Conservation (phyloP, 2,888 invertebrate genomes). For the Hypolimnas misippus region DNA sequence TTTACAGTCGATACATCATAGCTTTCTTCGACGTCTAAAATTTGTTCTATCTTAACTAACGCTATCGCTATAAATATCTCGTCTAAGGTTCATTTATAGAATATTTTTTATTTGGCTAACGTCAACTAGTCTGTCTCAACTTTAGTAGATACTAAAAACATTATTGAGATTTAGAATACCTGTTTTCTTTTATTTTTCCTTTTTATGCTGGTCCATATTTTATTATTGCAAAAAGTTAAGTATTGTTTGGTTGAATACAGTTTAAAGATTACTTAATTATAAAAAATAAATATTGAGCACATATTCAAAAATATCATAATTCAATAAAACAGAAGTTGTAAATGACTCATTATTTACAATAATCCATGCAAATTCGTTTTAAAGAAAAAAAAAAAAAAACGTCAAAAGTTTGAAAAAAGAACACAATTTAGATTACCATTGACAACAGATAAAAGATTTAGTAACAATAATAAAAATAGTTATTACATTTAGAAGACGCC, state of each 20-base stretch:
- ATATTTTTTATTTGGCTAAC: conserved; percentile 9
- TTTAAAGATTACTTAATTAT: neutral
- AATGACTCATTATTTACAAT: conserved; percentile 8
- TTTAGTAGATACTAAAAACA: neutral
- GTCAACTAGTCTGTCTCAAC: neutral
- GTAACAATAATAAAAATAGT: conserved; percentile 1
- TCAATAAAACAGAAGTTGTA: neutral
- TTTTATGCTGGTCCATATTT: neutral
- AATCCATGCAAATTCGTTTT: neutral
- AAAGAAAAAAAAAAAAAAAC: neutral
- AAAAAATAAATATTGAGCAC: neutral
- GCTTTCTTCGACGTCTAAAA: neutral
- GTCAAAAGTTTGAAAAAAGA: neutral
- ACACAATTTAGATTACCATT: conserved; percentile 5
- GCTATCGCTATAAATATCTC: conserved; percentile 16
- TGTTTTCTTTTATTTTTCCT: neutral
- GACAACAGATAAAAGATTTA: conserved; percentile 1
- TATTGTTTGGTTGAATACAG: neutral
- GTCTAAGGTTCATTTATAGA: conserved; percentile 18
- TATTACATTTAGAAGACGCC: neutral
- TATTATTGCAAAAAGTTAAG: neutral
- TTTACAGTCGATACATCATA: neutral
- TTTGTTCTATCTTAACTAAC: neutral
- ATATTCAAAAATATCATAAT: neutral
- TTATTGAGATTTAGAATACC: neutral